Conservation (phyloP, 2,888 invertebrate species). For the Diplazon laetatorius region DNA sequence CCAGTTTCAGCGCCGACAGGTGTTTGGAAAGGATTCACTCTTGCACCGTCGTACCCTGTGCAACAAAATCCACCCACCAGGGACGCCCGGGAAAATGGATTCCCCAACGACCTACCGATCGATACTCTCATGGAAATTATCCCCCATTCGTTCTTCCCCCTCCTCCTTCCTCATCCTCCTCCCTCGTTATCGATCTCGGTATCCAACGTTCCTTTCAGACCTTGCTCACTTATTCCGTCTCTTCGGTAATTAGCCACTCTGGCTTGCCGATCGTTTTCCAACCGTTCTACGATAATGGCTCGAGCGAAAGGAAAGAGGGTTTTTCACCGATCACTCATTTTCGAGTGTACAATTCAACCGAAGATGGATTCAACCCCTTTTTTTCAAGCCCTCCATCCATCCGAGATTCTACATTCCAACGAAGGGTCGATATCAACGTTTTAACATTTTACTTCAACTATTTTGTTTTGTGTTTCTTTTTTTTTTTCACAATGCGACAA, state of each 20-base stretch:
- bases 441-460: not conserved
- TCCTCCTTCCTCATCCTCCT: no score
- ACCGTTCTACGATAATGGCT: conserved; percentile 43
- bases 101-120: conserved; percentile 46
- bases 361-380: conserved; percentile 17
- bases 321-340: conserved; percentile 29
- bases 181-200: conserved; percentile 49
- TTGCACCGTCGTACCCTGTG: conserved; percentile 25
- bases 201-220: conserved; percentile 10
- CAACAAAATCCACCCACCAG: conserved; percentile 18
- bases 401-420: conserved; percentile 14
- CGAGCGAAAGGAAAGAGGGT: conserved; percentile 11
- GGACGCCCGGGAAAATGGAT: conserved; percentile 50
- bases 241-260: conserved; percentile 56
- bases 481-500: no score
- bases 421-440: conserved; percentile 9
- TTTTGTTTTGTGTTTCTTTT: no score
- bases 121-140: conserved; percentile 56
- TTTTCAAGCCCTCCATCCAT: not conserved
- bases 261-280: conserved; percentile 49
- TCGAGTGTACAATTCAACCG: conserved; percentile 39
- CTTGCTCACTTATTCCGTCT: conserved; percentile 9
- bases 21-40: conserved; percentile 60
- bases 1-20: conserved; percentile 52
- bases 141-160: conserved; percentile 20